These are phyloP conservation scores for Philaethria dido DNA, from an alignment of 2,888 invertebrate genomes.

Conservation along the genomic window DNA sequence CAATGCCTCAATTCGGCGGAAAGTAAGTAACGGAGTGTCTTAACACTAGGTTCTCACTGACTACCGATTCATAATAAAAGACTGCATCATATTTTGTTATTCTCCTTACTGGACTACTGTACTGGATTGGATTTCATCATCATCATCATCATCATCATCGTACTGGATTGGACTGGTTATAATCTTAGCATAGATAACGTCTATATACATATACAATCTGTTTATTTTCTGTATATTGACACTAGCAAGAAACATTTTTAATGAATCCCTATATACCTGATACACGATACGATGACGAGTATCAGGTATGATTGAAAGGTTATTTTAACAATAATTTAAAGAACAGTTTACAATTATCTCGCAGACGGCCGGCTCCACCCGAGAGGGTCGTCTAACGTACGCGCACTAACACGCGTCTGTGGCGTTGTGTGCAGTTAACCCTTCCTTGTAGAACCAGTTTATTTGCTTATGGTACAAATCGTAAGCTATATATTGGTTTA, in stretches of 20 bases:
- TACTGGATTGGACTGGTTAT: too few relatives aligned
- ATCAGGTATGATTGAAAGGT: slow-evolving; percentile 13
- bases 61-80: too few relatives aligned
- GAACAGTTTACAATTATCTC: slow-evolving; percentile 30
- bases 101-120: too few relatives aligned
- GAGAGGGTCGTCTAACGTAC: slow-evolving; percentile 31
- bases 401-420: slow-evolving; percentile 39
- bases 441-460: slow-evolving; percentile 67
- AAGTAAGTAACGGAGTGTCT: too few relatives aligned
- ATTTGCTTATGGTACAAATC: slow-evolving; percentile 48
- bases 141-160: too few relatives aligned
- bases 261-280: background rate
- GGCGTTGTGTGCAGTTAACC: slow-evolving; percentile 55
- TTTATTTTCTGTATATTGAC: background rate
- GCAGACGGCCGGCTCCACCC: slow-evolving; percentile 32
- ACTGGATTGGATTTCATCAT: too few relatives aligned
- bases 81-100: too few relatives aligned
- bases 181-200: too few relatives aligned
- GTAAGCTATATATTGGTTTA: slow-evolving; percentile 20
- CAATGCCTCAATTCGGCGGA: too few relatives aligned
- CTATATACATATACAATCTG: too few relatives aligned
- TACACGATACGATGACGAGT: too few relatives aligned
- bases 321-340: slow-evolving; percentile 31
- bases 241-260: background rate
- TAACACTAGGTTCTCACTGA: too few relatives aligned